Base-by-base conservation (phyloP, 2,797 vertebrate species). In the Xyrichtys novacula region DNA sequence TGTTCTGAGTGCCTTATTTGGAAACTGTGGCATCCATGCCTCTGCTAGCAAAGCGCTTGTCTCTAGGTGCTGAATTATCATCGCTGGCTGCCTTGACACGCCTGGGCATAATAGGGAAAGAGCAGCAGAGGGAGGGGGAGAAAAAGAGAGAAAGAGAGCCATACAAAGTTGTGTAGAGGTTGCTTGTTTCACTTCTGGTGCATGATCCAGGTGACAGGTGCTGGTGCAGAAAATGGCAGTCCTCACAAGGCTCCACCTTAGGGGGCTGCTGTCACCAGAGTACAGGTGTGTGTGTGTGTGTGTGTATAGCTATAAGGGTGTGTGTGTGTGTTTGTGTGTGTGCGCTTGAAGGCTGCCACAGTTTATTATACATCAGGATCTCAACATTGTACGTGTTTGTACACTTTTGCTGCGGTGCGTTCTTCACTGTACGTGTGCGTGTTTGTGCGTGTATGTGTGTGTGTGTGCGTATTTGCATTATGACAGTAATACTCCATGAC, bases 161-260 rank as follows among this genome's bases (percentile, higher is more conserved):
- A 5, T 17, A 34, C 6, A 50, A 62, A 42, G 57, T 52, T 43
- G 62, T 57, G 63, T 47, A 46, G 66, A 76, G 80, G 81, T 71
- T 85, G 84, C 78, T 83, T 22, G 43, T 85, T 86, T 85, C 67
- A 28, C 62, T 87, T 55, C 48, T 74, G 54, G 65, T 64, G 68
- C 80, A 61, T 78, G 69, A 89, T 87, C 81, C 89, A 84, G 88
- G 84, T 89, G 90, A 90, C 89, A 90, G 87, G 84, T 90, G 85
- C 72, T 75, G 81, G 81, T 80, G 87, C 83, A 84, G 84, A 80
- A 89, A 92, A 89, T 82, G 84, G 84, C 84, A 84, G 76, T 40
- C 82, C 88, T 88, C 74, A 68, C 58, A 53, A 84, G 87, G 76
- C 49, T 74, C 53, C 83, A 87, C 85, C 84, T 81, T 15, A 56